phyloP scores from a whole-genome alignment of 2,888 invertebrate species.

The Pachydiplax longipennis region DNA sequence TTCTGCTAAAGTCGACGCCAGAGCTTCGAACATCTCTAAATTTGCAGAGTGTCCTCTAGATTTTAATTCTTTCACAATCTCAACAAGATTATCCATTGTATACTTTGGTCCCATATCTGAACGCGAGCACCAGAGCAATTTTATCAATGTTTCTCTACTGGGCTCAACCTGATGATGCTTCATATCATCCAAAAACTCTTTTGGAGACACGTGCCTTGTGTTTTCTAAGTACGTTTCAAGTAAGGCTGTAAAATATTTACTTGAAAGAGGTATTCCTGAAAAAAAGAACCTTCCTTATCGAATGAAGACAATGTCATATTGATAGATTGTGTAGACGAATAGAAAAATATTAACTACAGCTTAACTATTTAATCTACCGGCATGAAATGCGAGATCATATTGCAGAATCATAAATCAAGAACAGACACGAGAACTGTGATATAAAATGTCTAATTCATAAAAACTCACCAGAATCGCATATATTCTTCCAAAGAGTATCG shows the following conservation, averaged over 20 bases:
- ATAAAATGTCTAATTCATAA: no score
- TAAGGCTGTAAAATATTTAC: slow-evolving; percentile 66
- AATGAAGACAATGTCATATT: background rate
- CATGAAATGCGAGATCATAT: no score
- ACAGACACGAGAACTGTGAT: no score
- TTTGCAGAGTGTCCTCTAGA: background rate
- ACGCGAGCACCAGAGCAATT: slow-evolving; percentile 64
- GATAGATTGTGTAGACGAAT: no score
- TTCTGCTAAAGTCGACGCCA: background rate
- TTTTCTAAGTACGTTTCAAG: slow-evolving; percentile 69
- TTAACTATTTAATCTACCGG: no score
- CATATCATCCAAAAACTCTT: slow-evolving; percentile 63
- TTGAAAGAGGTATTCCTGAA: slow-evolving; percentile 59
- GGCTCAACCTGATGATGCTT: slow-evolving; percentile 58
- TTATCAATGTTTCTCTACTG: slow-evolving; percentile 64
- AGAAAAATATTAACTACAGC: no score
- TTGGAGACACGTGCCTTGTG: slow-evolving; percentile 59
- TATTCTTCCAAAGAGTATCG: slow-evolving; percentile 63
- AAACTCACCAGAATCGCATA: background rate
- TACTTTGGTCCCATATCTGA: slow-evolving; percentile 60
- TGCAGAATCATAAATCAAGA: no score
- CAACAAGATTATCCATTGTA: background rate
- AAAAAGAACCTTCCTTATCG: background rate
- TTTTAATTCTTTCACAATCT: background rate
- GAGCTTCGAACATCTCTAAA: background rate